Base-by-base conservation (phyloP, 2,113 vertebrate species). In the Nestor notabilis region DNA sequence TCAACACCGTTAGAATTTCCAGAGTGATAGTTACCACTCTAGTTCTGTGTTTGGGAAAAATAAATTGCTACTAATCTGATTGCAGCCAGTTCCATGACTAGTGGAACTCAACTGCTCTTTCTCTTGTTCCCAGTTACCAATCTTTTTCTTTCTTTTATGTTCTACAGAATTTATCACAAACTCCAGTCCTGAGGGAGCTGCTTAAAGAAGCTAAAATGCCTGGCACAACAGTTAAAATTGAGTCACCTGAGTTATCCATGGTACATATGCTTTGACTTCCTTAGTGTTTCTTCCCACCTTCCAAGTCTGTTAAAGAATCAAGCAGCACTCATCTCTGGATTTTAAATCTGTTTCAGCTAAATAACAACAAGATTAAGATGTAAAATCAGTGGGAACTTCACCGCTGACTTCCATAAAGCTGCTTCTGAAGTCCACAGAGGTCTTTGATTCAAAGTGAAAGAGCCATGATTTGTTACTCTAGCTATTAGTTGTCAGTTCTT, bases 131-230 rank as follows among this genome's bases (percentile, higher is more conserved):
- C 37, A 29, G 60, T 77, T 85, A 66, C 28, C 29, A 76, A 10
- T 23, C 11, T 44, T 76, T 83, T 70, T 74, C 33, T 79, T 44
- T 87, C 56, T 96, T 91, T 41, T 81, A 69, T 76, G 8, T 97
- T 88, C 94, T 86, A 9, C 80, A 99, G 99, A 99, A 99, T 97
- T 98, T 99, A 56, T 99, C 99, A 56, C 99, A 99, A 97, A 99
- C 99, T 8, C 98, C 98, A 65, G 96, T 98, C 39, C 97, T 99
- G 89, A 98, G 98, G 95, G 98, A 99, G 74, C 97, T 98, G 43
- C 97, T 99, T 56, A 98, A 98, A 89, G 98, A 98, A 95, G 98
- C 99, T 71, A 98, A 98, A 94, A 98, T 98, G 94, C 97, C 98
- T 94, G 98, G 98, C 80, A 97, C 89, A 25, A 98, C 95, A 39